Base-by-base conservation (phyloP, 1,140 invertebrate genomes). In the Drosophila obscura region DNA sequence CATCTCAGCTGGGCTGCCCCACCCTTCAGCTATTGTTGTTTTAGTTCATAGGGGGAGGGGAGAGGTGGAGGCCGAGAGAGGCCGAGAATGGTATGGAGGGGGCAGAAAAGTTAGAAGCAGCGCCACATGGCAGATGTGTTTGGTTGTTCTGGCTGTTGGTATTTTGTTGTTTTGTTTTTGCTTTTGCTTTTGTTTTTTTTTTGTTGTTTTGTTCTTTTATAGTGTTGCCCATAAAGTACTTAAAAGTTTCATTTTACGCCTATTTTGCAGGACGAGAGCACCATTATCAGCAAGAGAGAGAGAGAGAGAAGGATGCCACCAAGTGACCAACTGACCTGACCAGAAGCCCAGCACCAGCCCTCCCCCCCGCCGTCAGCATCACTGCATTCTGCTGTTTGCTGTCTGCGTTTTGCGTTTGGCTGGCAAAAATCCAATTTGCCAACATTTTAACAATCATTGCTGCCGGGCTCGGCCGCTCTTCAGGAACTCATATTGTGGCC, bases 161-260 rank as follows among this genome's bases (percentile, higher is more conserved):
- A 45, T 39, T 31, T 31, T 3, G 9, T 39, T 39, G 4, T 4
- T 8, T 57, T 45, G 19, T 19, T 19, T 19, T 16, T 16, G 16
- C 24, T 16, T 2, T 8, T 51, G 31, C 58, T 44, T 26, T 71
- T 44, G 53, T 74, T 48, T 56, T n/a, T 39, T 55, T 24, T 24
- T 24, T 24, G 22, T 31, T 16, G 15, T 71, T 49, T 73, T 66
- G 2, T 43, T 39, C 46, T 81, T 88, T 90, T 80, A 81, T 90
- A 87, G 81, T 90, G 85, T 60, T 87, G 81, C 51, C 87, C 78
- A 74, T 90, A 90, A 90, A 90, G 85, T 90, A 81, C 85, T 90
- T 90, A 90, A 90, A 90, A 90, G 85, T 90, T 90, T 90, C 78
- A 90, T 90, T 90, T 90, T 90, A 90, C 87, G 85, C 85, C 85